Conservation (phyloP, 2,113 vertebrate species). For the Mungos mungo region DNA sequence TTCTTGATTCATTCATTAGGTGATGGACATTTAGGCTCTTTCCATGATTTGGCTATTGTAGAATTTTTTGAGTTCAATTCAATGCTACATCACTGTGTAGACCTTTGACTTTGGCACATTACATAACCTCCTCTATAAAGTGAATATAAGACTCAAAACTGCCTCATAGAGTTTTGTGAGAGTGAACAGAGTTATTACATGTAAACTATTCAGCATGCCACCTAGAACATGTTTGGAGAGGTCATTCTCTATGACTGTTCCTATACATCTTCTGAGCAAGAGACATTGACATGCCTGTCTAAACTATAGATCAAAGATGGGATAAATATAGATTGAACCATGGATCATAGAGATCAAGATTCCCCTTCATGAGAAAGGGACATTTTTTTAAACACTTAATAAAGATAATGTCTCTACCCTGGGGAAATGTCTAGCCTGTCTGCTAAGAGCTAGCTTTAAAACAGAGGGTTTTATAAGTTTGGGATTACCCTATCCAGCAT, state of each 20-base stretch:
- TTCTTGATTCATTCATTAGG: too few species aligned
- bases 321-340: background rate
- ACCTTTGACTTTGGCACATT: background rate
- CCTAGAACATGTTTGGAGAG: background rate
- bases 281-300: background rate
- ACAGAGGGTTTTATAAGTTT: background rate
- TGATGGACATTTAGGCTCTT: too few species aligned
- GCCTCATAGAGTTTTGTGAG: background rate
- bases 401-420: background rate
- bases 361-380: background rate
- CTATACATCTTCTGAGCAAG: background rate
- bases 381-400: background rate
- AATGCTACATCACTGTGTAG: fast-evolving
- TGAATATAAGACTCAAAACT: background rate
- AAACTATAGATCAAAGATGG: background rate
- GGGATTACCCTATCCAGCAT: background rate
- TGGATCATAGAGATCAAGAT: background rate
- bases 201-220: background rate
- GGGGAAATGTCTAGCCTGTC: background rate
- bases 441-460: background rate
- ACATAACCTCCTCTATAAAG: background rate
- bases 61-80: background rate
- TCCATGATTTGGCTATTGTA: too few species aligned
- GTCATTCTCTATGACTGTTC: background rate
- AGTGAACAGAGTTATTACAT: background rate